Evolutionary conservation across 2,113 vertebrate species (phyloP).

Genomic region (Lagopus leucura): DNA sequence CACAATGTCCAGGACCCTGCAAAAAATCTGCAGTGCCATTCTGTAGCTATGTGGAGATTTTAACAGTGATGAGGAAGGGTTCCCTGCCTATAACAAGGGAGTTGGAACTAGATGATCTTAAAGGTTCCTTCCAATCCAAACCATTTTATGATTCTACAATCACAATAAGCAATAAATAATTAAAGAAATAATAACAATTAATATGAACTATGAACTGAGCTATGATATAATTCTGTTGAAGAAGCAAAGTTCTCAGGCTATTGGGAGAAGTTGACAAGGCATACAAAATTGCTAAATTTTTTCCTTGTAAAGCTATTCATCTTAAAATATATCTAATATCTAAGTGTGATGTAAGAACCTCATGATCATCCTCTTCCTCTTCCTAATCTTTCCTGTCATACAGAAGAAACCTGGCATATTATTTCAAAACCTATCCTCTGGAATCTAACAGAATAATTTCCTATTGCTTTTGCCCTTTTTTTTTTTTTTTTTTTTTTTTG

Average conservation of each 20-base stretch:
- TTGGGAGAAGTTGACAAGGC: neutral
- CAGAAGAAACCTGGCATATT: neutral
- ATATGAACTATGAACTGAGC: neutral
- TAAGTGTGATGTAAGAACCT: neutral
- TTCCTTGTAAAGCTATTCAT: neutral
- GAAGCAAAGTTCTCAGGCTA: neutral
- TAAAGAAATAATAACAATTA: neutral
- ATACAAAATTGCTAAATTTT: neutral
- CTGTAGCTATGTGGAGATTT: neutral
- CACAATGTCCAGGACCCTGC: neutral
- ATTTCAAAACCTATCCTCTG: neutral
- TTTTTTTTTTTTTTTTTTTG: neutral
- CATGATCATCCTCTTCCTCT: neutral
- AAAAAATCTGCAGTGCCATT: neutral
- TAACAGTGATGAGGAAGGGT: neutral
- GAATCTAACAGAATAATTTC: neutral
- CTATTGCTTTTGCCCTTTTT: neutral
- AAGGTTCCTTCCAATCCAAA: too few species aligned
- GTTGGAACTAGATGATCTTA: too few species aligned
- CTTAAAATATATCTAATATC: neutral
- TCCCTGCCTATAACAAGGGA: too few species aligned
- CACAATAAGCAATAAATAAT: neutral
- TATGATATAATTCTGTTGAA: neutral
- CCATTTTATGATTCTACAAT: too few species aligned
- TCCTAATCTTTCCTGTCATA: neutral